Base-by-base conservation (phyloP, 2,888 invertebrate genomes). In the Lepetodrilus schrolli region DNA sequence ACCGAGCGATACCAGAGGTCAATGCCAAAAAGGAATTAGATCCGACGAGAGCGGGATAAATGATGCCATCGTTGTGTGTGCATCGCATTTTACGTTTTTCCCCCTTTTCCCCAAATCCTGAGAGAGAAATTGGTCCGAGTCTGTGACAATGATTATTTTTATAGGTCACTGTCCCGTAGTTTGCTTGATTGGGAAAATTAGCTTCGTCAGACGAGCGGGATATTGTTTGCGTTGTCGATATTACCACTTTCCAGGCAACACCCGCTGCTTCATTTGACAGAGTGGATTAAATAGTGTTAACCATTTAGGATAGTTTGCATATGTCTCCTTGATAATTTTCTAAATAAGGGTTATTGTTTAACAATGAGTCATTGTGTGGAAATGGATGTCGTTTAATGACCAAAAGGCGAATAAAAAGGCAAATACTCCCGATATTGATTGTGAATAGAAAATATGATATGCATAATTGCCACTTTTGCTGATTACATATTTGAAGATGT, bases 51-150 rank as follows among this genome's bases (percentile, higher is more conserved):
- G 66, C 37, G 71, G 66, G 47, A 48, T 34, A 47, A n/a, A 65
- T 69, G 65, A 49, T 58, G 68, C 49, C 66, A 43, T 30, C 49
- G 26, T 30, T 70, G 58, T 51, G 66, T 70, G 37, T 65, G 34
- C 68, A n/a, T n/a, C n/a, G n/a, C n/a, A n/a, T n/a, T n/a, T n/a
- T n/a, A n/a, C 66, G 70, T 37, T 70, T 68, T 65, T 70, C 74
- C 34, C 74, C 34, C 48, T 70, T 73, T 58, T 47, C 73, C 43
- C n/a, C n/a, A n/a, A n/a, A n/a, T n/a, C n/a, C n/a, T n/a, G n/a
- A n/a, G n/a, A n/a, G n/a, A n/a, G n/a, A n/a, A n/a, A n/a, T n/a
- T 68, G 43, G 68, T 43, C 26, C 23, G 48, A 38, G 26, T 20
- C 47, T 26, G 30, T 26, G 23, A 13, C 43, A 68, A 26, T 43